phyloP scores from a whole-genome alignment of 2,797 vertebrate genomes.

The Molossus molossus region DNA sequence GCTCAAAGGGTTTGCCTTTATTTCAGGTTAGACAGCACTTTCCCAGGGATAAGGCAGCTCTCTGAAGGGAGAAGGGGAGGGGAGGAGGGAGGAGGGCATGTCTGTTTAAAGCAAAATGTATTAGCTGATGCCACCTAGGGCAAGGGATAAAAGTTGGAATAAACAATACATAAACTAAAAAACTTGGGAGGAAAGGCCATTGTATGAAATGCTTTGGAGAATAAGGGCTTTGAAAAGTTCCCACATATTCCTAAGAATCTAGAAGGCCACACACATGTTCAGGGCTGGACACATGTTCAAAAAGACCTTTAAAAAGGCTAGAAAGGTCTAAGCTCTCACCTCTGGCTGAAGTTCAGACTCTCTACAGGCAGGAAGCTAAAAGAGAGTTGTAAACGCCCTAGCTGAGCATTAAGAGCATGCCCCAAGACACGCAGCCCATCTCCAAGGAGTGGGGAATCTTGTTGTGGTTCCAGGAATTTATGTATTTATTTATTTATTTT shows the following conservation, averaged over 20 bases:
- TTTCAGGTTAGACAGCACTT: background rate
- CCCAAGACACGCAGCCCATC: background rate
- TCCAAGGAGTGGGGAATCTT: background rate
- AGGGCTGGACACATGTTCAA: background rate
- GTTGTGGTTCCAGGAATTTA: too few relatives aligned
- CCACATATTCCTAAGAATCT: background rate
- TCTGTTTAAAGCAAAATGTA: background rate
- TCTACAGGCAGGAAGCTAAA: background rate
- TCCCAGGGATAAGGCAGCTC: background rate
- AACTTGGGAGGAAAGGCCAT: background rate
- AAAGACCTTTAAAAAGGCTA: background rate
- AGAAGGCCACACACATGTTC: background rate
- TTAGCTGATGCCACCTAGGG: background rate
- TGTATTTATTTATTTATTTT: too few relatives aligned
- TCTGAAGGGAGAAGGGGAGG: background rate
- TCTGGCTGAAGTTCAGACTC: background rate
- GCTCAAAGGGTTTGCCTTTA: background rate
- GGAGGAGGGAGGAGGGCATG: too few relatives aligned
- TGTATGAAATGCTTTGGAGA: background rate
- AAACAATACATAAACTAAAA: background rate
- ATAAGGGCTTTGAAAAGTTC: background rate
- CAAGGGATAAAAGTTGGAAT: background rate
- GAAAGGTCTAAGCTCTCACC: background rate
- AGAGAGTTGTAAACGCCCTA: background rate
- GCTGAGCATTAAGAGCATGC: background rate